phyloP scores from a whole-genome alignment of 2,797 vertebrate genomes.

The Picus viridis region DNA sequence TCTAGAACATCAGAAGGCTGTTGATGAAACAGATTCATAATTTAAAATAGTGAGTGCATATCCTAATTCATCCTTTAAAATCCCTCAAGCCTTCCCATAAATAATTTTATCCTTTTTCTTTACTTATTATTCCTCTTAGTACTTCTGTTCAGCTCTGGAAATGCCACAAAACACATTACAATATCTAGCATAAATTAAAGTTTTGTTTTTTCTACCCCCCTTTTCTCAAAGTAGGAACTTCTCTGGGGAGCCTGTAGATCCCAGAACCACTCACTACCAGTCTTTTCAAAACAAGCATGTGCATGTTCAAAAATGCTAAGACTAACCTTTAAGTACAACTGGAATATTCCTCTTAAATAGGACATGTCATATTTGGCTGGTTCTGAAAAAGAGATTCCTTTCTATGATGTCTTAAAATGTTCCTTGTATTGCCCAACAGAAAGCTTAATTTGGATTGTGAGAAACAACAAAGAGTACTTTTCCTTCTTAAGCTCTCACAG shows the following conservation, averaged over 20 bases:
- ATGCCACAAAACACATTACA: background rate
- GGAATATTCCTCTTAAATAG: background rate
- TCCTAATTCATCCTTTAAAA: background rate
- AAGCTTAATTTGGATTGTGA: background rate
- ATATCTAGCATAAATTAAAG: background rate
- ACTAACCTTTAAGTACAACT: background rate
- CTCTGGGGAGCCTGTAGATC: background rate
- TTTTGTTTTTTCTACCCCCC: background rate
- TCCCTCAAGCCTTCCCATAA: background rate
- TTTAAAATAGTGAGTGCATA: background rate
- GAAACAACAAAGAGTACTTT: background rate
- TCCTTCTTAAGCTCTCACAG: background rate
- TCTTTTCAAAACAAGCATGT: background rate
- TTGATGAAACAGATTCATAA: background rate
- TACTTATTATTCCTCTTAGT: background rate
- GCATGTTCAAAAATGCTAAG: background rate
- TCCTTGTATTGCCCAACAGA: background rate
- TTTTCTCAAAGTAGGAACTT: background rate
- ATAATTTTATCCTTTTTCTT: background rate
- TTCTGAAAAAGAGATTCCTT: background rate
- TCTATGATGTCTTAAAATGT: background rate
- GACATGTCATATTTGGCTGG: background rate
- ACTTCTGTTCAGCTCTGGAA: background rate
- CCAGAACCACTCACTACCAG: background rate
- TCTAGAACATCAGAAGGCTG: background rate